These are phyloP conservation scores for Periophthalmus modestus DNA, from an alignment of 2,113 vertebrate genomes.

Conservation along the genomic window DNA sequence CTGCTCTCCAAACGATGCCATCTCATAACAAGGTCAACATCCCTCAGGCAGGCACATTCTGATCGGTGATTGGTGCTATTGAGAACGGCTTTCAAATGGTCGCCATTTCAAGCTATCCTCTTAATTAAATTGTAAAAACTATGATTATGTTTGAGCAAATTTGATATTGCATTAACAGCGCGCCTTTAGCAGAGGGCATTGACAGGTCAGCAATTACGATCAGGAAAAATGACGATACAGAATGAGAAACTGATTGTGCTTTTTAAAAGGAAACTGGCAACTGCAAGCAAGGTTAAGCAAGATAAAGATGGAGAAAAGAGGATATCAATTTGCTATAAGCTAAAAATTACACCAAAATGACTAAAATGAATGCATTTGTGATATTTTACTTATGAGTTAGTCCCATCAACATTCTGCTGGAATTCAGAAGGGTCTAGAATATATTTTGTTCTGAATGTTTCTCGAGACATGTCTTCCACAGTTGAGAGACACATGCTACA, in stretches of 20 bases:
- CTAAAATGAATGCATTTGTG: too few relatives aligned
- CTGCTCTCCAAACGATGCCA: slow-evolving; percentile 22
- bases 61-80: slow-evolving; percentile 31
- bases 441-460: too few relatives aligned
- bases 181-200: neutral
- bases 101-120: slow-evolving; percentile 32
- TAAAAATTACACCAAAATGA: too few relatives aligned
- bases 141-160: slow-evolving; percentile 32
- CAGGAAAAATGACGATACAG: slow-evolving; percentile 2
- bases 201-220: slow-evolving; percentile 16
- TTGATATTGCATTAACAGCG: slow-evolving; percentile 7
- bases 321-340: neutral
- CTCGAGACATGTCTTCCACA: too few relatives aligned
- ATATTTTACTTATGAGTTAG: too few relatives aligned
- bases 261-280: neutral
- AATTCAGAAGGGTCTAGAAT: too few relatives aligned
- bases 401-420: too few relatives aligned
- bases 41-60: slow-evolving; percentile 21
- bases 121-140: slow-evolving; percentile 36
- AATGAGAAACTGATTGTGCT: neutral
- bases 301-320: neutral
- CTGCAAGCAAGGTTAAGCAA: neutral
- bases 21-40: slow-evolving; percentile 41
- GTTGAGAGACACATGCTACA: too few relatives aligned
- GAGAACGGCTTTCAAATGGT: slow-evolving; percentile 19